Percentiles rank a stretch among this genome's conserved stretches.
Conservation (phyloP, 2,113 vertebrate species). For the Cisticola juncidis region DNA sequence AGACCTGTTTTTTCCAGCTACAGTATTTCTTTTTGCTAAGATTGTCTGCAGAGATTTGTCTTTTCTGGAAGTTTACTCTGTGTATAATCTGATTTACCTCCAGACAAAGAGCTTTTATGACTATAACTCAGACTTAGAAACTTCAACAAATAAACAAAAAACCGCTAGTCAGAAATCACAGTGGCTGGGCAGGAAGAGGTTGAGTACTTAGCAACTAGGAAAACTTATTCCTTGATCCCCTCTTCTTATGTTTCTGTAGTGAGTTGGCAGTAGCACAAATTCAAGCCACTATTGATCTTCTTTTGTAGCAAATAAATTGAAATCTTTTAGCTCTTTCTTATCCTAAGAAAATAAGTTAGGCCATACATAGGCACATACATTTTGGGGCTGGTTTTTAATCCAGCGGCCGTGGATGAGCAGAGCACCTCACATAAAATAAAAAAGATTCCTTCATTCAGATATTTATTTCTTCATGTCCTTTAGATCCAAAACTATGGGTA, state of each 20-base stretch:
- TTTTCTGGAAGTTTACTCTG: neutral
- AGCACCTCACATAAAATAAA: neutral
- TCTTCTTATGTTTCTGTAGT: neutral
- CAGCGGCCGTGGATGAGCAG: neutral
- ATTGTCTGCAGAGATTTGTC: neutral
- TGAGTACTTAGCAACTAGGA: neutral
- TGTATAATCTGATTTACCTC: neutral
- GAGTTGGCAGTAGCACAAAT: neutral
- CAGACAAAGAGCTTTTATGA: neutral
- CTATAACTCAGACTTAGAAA: neutral
- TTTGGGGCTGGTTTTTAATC: neutral
- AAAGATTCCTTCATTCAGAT: neutral
- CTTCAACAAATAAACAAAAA: neutral
- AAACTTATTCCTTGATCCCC: neutral
- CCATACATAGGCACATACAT: rapidly evolving
- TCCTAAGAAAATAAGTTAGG: neutral
- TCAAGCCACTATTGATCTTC: neutral
- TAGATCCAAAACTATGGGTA: neutral
- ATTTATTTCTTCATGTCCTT: neutral
- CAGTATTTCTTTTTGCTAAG: neutral
- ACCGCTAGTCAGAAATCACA: neutral
- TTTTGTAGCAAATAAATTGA: neutral
- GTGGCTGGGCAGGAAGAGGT: neutral
- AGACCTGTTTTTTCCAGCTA: neutral
- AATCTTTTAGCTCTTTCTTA: neutral